Base-by-base conservation (phyloP, 92 coral and sea anemone species). In the Phenganax subtilis region DNA sequence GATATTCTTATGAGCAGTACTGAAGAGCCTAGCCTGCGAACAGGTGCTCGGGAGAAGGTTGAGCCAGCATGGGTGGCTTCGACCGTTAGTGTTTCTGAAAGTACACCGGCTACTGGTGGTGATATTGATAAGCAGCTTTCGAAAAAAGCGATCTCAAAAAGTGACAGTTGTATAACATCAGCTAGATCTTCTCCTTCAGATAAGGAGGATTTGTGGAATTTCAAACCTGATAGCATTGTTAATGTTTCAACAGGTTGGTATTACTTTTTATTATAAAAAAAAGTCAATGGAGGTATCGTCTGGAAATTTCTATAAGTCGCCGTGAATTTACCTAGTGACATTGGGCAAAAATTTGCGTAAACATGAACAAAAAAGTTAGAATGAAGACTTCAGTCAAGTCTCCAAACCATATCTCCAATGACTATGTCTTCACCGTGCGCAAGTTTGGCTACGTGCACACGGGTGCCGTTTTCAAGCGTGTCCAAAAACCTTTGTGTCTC, bases 161-260 rank as follows among this genome's bases (percentile, higher is more conserved):
- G 83, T 65, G 83, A 79, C 54, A 63, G 74, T 64, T 79, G 83
- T 54, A 79, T 79, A 16, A 0, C 52, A 0, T 10, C 61, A 4
- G 4, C 58, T 12, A 79, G 31, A 56, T 79, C 83, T 9, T 62
- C 83, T 1, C 74, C 83, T 10, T 65, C 83, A 0, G 73, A 63
- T 52, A 76, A 76, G 52, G 83, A 79, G 2, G 99, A 96, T 74
- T 66, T 93, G 81, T 96, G 97, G 97, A 88, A 72, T 60, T 96
- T 96, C 77, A 91, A 96, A 6, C 99, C 99, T 8, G 99, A 96
- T 66, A 96, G 97, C 57, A 89, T 96, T 61, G 81, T 96, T 72
- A 91, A 92, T 83, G 99, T 96, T 4, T 92, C 97, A 8, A 96
- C 99, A 67, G 97, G 99, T 96, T 72, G 67, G 87, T 84, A n/a